Evolutionary conservation across 2,888 invertebrate genomes (phyloP).

Genomic region (Galerucella calmariensis): DNA sequence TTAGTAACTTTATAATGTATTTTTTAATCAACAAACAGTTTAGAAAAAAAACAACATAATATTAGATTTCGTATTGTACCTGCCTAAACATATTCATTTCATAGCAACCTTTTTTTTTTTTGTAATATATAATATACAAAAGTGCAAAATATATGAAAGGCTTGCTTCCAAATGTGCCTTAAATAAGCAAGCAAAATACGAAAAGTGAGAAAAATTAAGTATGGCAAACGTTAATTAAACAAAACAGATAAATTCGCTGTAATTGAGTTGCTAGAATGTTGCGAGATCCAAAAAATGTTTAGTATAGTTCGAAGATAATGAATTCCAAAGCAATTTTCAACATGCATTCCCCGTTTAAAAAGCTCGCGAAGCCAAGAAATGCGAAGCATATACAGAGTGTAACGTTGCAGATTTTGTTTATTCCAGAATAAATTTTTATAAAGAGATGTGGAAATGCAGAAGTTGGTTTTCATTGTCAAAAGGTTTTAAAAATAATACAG

Average conservation of each 20-base stretch:
- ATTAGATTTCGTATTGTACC: slow-evolving; percentile 22
- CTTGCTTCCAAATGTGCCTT: background rate
- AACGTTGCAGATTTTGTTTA: background rate
- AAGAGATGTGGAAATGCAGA: background rate
- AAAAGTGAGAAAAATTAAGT: slow-evolving; percentile 35
- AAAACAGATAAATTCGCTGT: slow-evolving; percentile 55
- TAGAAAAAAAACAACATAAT: slow-evolving; percentile 18
- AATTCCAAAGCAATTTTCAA: slow-evolving; percentile 36
- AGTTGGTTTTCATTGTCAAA: background rate
- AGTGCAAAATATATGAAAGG: background rate
- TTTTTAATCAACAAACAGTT: background rate
- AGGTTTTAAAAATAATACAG: background rate
- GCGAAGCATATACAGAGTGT: slow-evolving; percentile 32
- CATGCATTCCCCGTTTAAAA: slow-evolving; percentile 46
- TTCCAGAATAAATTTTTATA: background rate
- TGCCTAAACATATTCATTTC: background rate
- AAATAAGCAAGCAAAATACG: slow-evolving; percentile 47
- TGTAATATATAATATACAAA: background rate
- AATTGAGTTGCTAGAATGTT: slow-evolving; percentile 68
- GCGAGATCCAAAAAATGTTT: slow-evolving; percentile 59
- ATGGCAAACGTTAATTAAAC: slow-evolving; percentile 45
- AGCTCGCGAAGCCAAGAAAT: slow-evolving; percentile 30
- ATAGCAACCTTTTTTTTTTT: background rate
- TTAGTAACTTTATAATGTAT: slow-evolving; percentile 25
- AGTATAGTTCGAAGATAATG: slow-evolving; percentile 30